Base-by-base conservation (phyloP, 2,113 vertebrate species). In the Telmatochromis sp. region DNA sequence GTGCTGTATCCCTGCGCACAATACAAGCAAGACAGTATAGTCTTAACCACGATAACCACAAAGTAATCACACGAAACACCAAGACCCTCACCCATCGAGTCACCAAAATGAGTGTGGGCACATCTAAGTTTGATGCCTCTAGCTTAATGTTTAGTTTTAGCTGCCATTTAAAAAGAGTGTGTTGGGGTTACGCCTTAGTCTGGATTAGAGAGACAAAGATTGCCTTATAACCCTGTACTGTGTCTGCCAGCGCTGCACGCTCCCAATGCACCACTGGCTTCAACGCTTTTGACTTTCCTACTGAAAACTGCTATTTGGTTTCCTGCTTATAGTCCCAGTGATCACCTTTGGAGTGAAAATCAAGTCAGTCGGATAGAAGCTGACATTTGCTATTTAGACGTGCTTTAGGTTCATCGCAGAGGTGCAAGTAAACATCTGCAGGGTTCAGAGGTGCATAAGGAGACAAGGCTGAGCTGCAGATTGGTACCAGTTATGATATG, bases 1-100 rank as follows among this genome's bases (percentile, higher is more conserved):
- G 14, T 33, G 28, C 8, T 1, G 57, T 0, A 17, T 31, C 55
- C 26, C 26, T 58, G 55, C 0, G 1, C 7, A 58, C 3, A 0
- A 58, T 9, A 17, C 55, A 28, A 1, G 7, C 7, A 2, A 9
- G 7, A 60, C 57, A 60, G 57, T 1, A 9, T 58, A 60, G 57
- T 31, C 26, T 31, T 60, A 60, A 0, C 57, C 57, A 60, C 5
- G 0, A 31, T 31, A 58, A 15, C 57, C 14, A 60, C 3, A 31
- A 17, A 26, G 26, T 26, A 26, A 58, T 60, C 14, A 60, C 26
- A 3, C 1, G 3, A 17, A 60, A 60, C 57, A 9, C 57, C 57
- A 15, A 58, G 57, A 31, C 26, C 26, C 1, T 0, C 6, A 58
- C 23, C 23, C 23, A 14, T 3, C 3, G 55, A 58, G 13, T 31